These are phyloP conservation scores for Corvus cornix DNA, from an alignment of 2,113 vertebrate genomes.

Conservation along the genomic window DNA sequence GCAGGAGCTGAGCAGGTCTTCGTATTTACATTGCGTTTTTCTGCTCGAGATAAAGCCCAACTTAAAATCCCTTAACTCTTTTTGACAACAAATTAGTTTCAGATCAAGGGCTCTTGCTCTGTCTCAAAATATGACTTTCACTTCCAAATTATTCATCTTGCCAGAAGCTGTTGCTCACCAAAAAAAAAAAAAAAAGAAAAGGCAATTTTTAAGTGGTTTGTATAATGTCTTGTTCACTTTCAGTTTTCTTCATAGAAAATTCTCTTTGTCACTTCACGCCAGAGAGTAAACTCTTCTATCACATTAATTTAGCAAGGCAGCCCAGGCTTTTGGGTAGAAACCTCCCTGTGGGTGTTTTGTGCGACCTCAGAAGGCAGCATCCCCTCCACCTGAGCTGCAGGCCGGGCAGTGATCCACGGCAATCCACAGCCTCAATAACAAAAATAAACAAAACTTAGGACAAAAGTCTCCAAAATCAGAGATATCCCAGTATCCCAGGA, in stretches of 20 bases:
- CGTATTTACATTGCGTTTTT: neutral
- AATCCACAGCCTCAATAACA: rapidly evolving
- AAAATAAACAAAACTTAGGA: too few relatives aligned
- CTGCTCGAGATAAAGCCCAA: neutral
- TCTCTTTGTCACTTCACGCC: constrained; percentile 54
- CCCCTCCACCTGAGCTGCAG: neutral
- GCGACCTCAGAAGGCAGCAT: rapidly evolving
- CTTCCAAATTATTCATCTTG: constrained; percentile 65
- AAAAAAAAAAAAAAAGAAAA: neutral
- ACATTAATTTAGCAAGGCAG: neutral
- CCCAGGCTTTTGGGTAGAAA: neutral
- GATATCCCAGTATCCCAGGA: neutral
- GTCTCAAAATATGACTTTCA: constrained; percentile 63
- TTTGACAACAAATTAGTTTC: constrained; percentile 75
- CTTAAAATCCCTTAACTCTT: constrained; percentile 38
- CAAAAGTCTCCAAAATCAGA: neutral
- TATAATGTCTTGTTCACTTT: constrained; percentile 12
- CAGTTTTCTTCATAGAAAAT: constrained; percentile 40
- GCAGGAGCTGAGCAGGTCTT: neutral
- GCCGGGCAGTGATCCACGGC: rapidly evolving
- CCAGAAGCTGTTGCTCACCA: constrained; percentile 47
- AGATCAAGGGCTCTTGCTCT: constrained; percentile 66
- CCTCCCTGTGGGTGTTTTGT: neutral
- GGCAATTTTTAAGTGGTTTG: constrained; percentile 54
- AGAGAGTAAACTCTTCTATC: neutral